These are phyloP conservation scores for Acropora yongei DNA, from an alignment of 64 coral and sea anemone species.

Conservation along the genomic window DNA sequence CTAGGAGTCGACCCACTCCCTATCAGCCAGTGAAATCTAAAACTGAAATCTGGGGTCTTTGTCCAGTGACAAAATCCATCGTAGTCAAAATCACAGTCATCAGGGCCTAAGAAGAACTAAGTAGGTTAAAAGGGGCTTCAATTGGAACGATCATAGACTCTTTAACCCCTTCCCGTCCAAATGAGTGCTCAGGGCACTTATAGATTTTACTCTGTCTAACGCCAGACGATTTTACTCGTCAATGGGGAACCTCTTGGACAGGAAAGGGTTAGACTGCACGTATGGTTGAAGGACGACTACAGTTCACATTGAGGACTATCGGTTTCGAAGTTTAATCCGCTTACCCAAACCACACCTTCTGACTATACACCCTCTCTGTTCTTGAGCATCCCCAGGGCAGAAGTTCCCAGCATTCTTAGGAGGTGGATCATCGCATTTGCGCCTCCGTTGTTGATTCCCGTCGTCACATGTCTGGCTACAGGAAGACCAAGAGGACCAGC, in stretches of 20 bases:
- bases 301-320: no score
- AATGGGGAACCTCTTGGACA: no score
- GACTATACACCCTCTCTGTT: constrained; percentile 23
- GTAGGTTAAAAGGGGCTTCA: no score
- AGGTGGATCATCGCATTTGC: constrained; percentile 72
- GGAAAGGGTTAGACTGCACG: no score
- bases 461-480: constrained; percentile 64
- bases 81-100: constrained; percentile 84
- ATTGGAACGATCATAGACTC: no score
- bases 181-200: no score
- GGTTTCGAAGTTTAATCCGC: neutral
- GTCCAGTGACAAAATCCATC: constrained; percentile 68
- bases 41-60: constrained; percentile 19
- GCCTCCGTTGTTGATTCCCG: constrained; percentile 37
- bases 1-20: constrained; percentile 47
- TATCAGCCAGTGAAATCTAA: constrained; percentile 46
- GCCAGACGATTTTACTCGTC: no score
- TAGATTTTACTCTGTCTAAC: no score
- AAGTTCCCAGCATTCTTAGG: constrained; percentile 51
- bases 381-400: constrained; percentile 59
- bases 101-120: constrained; percentile 11
- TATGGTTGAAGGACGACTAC: no score
- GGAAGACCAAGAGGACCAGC: constrained; percentile 77
- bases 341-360: constrained; percentile 76
- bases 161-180: no score